phyloP scores from a whole-genome alignment of 2,113 vertebrate genomes.

The Hippocampus comes region DNA sequence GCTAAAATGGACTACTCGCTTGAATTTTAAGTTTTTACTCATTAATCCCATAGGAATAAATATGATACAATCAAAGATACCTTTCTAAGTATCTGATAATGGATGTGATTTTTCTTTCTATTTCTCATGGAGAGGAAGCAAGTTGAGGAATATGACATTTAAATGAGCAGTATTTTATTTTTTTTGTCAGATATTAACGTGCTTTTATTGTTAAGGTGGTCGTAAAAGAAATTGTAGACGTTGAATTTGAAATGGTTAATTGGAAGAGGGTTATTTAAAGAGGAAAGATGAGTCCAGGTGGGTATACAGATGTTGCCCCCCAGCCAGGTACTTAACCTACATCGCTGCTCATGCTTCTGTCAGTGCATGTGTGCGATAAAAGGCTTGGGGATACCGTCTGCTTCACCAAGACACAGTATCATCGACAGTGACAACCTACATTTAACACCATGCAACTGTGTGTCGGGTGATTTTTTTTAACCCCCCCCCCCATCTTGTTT shows the following conservation, averaged over 20 bases:
- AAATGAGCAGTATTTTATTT: background rate
- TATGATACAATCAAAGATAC: too few relatives aligned
- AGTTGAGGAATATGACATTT: too few relatives aligned
- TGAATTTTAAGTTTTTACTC: background rate
- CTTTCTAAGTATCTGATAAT: background rate
- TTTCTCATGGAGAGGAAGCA: background rate
- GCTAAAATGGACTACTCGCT: background rate
- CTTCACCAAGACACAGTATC: conserved; percentile 4
- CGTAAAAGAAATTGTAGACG: background rate
- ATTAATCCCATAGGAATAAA: too few relatives aligned
- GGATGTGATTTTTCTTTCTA: background rate
- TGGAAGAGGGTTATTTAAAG: background rate
- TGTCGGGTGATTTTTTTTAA: background rate
- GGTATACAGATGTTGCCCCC: conserved; percentile 36
- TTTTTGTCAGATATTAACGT: background rate
- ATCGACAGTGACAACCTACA: background rate
- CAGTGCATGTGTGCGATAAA: conserved; percentile 20
- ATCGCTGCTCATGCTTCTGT: conserved; percentile 20
- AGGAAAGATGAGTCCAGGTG: conserved; percentile 16
- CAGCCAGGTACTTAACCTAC: conserved; percentile 37
- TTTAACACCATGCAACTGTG: background rate
- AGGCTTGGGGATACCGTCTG: conserved; percentile 8
- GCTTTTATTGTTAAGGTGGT: background rate
- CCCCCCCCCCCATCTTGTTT: background rate
- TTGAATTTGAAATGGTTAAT: background rate